Conservation (phyloP, 2,888 invertebrate genomes). For the Adela reaumurella region DNA sequence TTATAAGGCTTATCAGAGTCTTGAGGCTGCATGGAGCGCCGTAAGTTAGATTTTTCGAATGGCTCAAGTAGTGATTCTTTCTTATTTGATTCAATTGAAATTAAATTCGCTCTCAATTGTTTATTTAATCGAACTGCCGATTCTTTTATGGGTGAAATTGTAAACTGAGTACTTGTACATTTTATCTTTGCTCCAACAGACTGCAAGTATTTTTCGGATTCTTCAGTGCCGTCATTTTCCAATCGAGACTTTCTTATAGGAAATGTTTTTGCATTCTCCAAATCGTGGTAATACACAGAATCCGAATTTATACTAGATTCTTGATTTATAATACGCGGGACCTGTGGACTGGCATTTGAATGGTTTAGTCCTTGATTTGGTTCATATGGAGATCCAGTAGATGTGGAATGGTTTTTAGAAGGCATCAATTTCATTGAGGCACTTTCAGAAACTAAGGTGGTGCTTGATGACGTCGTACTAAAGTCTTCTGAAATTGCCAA, state of each 20-base stretch:
- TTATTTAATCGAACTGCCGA: slow-evolving; percentile 43
- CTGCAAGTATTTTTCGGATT: slow-evolving; percentile 11
- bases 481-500: too few relatives aligned
- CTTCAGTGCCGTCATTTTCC: background rate
- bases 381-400: too few relatives aligned
- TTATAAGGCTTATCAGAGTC: slow-evolving; percentile 29
- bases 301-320: too few relatives aligned
- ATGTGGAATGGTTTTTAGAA: too few relatives aligned
- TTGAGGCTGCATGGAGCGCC: background rate
- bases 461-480: slow-evolving; percentile 36
- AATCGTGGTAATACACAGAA: background rate
- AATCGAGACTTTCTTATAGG: background rate
- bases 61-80: too few relatives aligned
- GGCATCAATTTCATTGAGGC: slow-evolving; percentile 5
- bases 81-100: slow-evolving; percentile 22
- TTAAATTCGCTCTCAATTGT: slow-evolving; percentile 39
- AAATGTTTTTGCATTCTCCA: background rate
- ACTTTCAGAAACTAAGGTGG: slow-evolving; percentile 39
- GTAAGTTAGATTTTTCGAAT: too few relatives aligned
- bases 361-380: too few relatives aligned
- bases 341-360: slow-evolving; percentile 21
- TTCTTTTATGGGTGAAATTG: slow-evolving; percentile 48
- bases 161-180: slow-evolving; percentile 40
- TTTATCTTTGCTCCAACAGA: slow-evolving; percentile 49
- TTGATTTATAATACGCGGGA: too few relatives aligned